These are phyloP conservation scores for Mesembrinibis cayennensis DNA, from an alignment of 2,113 vertebrate species.

Conservation along the genomic window DNA sequence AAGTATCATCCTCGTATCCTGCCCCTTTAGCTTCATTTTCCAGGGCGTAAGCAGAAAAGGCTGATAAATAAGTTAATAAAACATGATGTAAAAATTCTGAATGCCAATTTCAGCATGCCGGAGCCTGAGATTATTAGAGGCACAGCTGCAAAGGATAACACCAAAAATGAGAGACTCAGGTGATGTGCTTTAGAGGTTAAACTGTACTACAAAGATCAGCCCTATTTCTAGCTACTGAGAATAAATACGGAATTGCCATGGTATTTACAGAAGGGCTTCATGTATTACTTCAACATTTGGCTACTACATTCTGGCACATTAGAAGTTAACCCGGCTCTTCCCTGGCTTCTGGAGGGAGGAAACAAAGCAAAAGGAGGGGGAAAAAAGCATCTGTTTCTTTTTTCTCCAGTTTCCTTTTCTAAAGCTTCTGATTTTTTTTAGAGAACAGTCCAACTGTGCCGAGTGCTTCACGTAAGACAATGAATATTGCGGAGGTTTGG, in stretches of 20 bases:
- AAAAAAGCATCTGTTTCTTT: neutral
- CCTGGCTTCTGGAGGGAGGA: neutral
- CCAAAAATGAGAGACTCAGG: neutral
- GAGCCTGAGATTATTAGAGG: neutral
- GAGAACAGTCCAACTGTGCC: neutral
- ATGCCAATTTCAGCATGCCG: neutral
- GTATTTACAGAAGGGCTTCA: neutral
- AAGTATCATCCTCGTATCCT: neutral
- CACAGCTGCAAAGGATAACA: neutral
- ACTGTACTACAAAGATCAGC: neutral
- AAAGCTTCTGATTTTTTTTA: neutral
- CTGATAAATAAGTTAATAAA: neutral
- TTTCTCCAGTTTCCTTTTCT: neutral
- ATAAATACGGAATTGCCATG: neutral
- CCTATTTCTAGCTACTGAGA: neutral
- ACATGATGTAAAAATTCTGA: neutral
- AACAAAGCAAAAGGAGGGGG: neutral
- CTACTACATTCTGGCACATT: neutral
- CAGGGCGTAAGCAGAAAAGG: neutral
- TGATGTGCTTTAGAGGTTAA: neutral
- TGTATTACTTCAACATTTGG: neutral
- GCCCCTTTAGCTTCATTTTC: neutral
- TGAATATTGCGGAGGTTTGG: neutral
- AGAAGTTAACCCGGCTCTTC: neutral
- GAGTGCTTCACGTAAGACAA: neutral